Evolutionary conservation across 2,113 vertebrate genomes (phyloP).

Genomic region (Odobenus rosmarus): DNA sequence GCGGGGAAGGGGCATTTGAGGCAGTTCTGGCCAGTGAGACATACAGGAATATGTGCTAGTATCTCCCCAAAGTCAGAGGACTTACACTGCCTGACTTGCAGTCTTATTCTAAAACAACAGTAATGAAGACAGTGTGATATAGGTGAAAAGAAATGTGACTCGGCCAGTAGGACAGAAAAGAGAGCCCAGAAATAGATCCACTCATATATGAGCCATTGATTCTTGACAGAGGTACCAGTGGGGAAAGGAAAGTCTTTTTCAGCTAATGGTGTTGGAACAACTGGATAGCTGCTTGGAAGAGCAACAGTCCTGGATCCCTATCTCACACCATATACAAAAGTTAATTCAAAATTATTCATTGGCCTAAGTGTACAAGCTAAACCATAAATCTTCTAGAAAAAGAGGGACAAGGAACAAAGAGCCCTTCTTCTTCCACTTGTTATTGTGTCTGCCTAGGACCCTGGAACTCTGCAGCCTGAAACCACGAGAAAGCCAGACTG

Average conservation of each 20-base stretch:
- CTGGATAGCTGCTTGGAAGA: not conserved
- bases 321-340: not conserved
- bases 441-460: rapidly evolving
- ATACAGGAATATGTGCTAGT: rapidly evolving
- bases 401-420: not conserved
- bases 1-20: not conserved
- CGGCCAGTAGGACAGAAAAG: not conserved
- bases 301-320: not conserved
- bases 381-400: not conserved
- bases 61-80: not conserved
- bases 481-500: not conserved
- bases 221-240: not conserved
- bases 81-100: not conserved
- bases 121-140: not conserved
- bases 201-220: not conserved
- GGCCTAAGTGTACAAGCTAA: not conserved
- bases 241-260: not conserved
- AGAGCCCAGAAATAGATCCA: not conserved
- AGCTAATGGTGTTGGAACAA: not conserved
- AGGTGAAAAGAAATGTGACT: not conserved
- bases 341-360: not conserved
- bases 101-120: not conserved
- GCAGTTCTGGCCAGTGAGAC: not conserved
- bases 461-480: not conserved
- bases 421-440: not conserved